These are phyloP conservation scores for Cirrhinus molitorella DNA, from an alignment of 2,797 vertebrate species.

Conservation along the genomic window DNA sequence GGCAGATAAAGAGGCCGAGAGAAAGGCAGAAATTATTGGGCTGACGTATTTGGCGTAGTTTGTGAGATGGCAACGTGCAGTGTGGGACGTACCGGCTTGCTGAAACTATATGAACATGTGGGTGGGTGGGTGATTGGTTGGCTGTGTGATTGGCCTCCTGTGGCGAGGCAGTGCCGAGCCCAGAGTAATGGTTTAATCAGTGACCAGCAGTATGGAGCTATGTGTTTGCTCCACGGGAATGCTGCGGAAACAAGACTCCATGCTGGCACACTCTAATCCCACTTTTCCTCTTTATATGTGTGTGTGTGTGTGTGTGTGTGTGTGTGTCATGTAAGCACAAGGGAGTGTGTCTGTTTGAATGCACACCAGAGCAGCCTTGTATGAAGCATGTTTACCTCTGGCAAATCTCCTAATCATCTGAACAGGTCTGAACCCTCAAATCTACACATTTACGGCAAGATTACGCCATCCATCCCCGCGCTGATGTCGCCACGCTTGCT, in stretches of 20 bases:
- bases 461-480: background rate
- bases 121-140: slow-evolving; percentile 54
- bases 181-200: slow-evolving; percentile 74
- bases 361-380: slow-evolving; percentile 19
- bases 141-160: slow-evolving; percentile 66
- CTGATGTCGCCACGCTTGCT: background rate
- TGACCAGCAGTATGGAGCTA: slow-evolving; percentile 75
- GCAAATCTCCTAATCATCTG: slow-evolving; percentile 3
- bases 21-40: slow-evolving; percentile 18
- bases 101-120: slow-evolving; percentile 60
- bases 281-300: slow-evolving; percentile 62
- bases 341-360: slow-evolving; percentile 55
- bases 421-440: background rate
- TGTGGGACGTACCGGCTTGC: slow-evolving; percentile 17
- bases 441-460: slow-evolving; percentile 6
- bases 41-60: background rate
- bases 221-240: slow-evolving; percentile 75
- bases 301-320: slow-evolving; percentile 40
- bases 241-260: slow-evolving; percentile 74
- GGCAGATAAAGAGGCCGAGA: slow-evolving; percentile 9
- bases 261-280: slow-evolving; percentile 74
- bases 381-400: background rate
- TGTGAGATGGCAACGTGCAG: slow-evolving; percentile 5
- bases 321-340: slow-evolving; percentile 14
- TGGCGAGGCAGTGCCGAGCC: slow-evolving; percentile 65